A percentile compares a stretch with the other conserved stretches of the same genome.
Conservation (phyloP, 64 coral and sea anemone genomes). For the Actinia equina region DNA sequence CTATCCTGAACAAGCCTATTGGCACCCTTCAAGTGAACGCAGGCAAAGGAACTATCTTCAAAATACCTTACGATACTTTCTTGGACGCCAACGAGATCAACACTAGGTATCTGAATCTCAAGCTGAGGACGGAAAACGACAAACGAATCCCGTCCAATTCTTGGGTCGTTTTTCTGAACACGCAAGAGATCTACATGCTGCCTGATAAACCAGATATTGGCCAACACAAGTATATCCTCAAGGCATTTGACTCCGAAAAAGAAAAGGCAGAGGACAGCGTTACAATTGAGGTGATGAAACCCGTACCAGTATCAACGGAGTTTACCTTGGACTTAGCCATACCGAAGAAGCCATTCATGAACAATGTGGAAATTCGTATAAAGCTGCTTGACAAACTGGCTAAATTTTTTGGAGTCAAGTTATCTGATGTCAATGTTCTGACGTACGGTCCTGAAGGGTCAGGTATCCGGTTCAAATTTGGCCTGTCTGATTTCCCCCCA, state of each 20-base stretch:
- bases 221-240: conserved; percentile 6
- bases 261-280: background rate
- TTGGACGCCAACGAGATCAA: conserved; percentile 30
- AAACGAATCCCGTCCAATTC: background rate
- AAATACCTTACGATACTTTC: conserved; percentile 28
- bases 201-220: conserved; percentile 3
- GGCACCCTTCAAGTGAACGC: background rate
- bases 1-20: background rate
- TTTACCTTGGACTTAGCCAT: background rate
- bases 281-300: background rate
- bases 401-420: conserved; percentile 18
- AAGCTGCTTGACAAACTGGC: conserved; percentile 29
- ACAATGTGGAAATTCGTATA: conserved; percentile 7
- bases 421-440: background rate
- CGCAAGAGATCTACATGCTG: conserved; percentile 25
- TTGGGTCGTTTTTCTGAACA: conserved; percentile 18
- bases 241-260: background rate
- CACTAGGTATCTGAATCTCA: conserved; percentile 27
- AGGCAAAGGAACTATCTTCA: conserved; percentile 17
- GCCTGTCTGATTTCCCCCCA: background rate
- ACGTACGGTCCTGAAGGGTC: conserved; percentile 15
- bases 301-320: background rate
- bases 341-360: background rate
- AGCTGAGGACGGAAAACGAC: background rate
- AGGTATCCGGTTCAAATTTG: conserved; percentile 24